Base-by-base conservation (phyloP, 92 coral and sea anemone genomes). In the Pocillopora grandis region DNA sequence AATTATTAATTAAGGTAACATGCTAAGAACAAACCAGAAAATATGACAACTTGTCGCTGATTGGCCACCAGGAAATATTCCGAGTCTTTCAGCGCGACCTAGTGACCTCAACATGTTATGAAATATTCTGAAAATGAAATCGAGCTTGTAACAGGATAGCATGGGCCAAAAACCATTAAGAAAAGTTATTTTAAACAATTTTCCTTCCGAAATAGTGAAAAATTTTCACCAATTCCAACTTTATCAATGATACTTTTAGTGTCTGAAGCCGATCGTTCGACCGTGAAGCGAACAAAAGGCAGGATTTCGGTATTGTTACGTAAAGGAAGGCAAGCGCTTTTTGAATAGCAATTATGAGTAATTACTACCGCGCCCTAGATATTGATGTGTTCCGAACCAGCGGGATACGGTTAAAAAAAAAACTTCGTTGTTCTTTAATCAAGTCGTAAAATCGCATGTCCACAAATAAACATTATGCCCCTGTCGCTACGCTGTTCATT, bases 301-400 rank as follows among this genome's bases (percentile, higher is more conserved):
- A 42, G 8, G 52, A 42, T 42, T 42, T 42, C 52, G 48, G 66
- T 76, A 58, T n/a, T 33, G 16, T 67, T 62, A 62, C 80, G 86
- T 72, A 73, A 71, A 71, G 85, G 80, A 57, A 74, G 75, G 36
- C 78, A 69, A 81, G 70, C 74, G 58, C 77, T 58, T 57, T 81
- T 33, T 81, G 80, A 83, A 83, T 75, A 83, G 79, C 58, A 73
- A 83, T 83, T 73, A 72, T 11, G 52, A 23, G 20, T 74, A 83
- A 83, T 83, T 52, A 52, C 19, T 17, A 75, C 86, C 86, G 80
- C 86, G 37, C 86, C 86, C 80, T 12, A 12, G 20, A 58, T 73
- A 14, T 73, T 49, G 63, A 23, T 83, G 27, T 48, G 12, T 48
- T 74, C 8, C 17, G 12, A 16, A 52, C 3, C 72, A 61, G 62